phyloP scores from a whole-genome alignment of 2,113 vertebrate species.

The Tiliqua scincoides region DNA sequence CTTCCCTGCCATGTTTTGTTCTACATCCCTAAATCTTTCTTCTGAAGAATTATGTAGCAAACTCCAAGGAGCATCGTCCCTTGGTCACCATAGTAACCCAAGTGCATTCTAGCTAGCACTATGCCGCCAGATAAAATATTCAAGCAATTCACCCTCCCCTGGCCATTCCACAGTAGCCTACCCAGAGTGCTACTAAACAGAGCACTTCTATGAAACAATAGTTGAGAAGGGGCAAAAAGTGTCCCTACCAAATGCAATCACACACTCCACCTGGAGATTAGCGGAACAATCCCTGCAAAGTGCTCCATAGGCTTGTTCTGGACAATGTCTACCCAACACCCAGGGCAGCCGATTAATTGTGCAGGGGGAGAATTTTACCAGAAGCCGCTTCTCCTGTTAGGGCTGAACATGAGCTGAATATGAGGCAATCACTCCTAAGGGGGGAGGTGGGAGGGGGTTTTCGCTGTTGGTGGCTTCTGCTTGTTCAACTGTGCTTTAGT shows the following conservation, averaged over 20 bases:
- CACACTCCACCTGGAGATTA: not conserved
- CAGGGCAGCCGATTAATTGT: not conserved
- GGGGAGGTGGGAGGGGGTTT: too few relatives aligned
- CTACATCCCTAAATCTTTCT: conserved; percentile 67
- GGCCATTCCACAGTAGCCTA: conserved; percentile 33
- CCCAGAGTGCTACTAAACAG: conserved; percentile 38
- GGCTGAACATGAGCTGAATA: not conserved
- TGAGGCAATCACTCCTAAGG: too few relatives aligned
- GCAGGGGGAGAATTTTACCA: not conserved
- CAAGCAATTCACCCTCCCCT: not conserved
- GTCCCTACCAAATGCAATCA: conserved; percentile 8
- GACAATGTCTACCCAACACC: not conserved
- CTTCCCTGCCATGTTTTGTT: conserved; percentile 63
- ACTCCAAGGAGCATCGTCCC: conserved; percentile 56
- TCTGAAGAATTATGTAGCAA: conserved; percentile 64
- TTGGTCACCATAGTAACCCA: conserved; percentile 60
- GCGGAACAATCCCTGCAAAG: not conserved
- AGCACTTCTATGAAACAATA: conserved; percentile 44
- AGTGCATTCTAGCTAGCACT: conserved; percentile 57
- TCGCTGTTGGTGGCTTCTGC: too few relatives aligned
- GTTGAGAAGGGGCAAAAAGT: conserved; percentile 42
- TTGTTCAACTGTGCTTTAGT: too few relatives aligned
- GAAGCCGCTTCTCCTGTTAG: not conserved
- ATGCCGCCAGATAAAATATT: conserved; percentile 35
- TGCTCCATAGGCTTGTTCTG: not conserved